Evolutionary conservation across 1,140 invertebrate genomes (phyloP), one percentile per base, ranked within the genome.

Genomic region (Pseudomyrmex flavicornis): DNA sequence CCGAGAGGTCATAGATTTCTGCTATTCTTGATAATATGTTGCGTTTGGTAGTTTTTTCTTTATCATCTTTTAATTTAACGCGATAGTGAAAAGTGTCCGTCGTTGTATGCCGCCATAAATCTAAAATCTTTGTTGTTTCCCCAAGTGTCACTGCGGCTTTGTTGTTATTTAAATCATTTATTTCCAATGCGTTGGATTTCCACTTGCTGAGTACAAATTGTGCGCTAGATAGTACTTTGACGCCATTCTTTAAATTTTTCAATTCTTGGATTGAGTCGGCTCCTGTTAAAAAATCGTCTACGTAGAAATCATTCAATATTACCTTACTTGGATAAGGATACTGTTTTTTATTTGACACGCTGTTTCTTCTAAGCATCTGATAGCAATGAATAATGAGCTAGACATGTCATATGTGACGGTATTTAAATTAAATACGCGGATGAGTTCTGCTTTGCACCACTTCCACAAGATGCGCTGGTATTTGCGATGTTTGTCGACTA

Each of bases 371-470:
- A 83, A 1, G 4, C 46, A 35, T 9, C 61, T 20, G 0, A 76
- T 69, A 0, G 63, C 54, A 8, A 68, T 10, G 8, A 75, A 83
- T 10, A 22, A 63, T 2, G 63, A 73, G 0, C 62, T 68, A 0
- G 72, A 10, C 15, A 83, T 44, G 0, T 63, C 72, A 26, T 75
- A 83, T 2, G 54, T 83, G 3, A 83, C 54, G 0, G 63, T 62
- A 8, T 69, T 69, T 0, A 83, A 0, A 1, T 50, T 1, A 4
- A 20, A 68, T 4, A 10, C 22, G 2, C 17, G 22, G 0, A 84
- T 35, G 1, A 13, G 20, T 13, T 59, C 50, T n/a, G 15, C 3
- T 0, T 0, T 0, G 1, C 4, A 2, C 13, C 68, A 56, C 2
- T 56, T 8, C 65, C 65, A 84, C 1, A 84, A 15, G 2, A 84